Percentiles rank a stretch among this genome's conserved stretches.
Evolutionary conservation across 2,797 vertebrate species (phyloP).

Genomic region (Gambelia wislizenii): DNA sequence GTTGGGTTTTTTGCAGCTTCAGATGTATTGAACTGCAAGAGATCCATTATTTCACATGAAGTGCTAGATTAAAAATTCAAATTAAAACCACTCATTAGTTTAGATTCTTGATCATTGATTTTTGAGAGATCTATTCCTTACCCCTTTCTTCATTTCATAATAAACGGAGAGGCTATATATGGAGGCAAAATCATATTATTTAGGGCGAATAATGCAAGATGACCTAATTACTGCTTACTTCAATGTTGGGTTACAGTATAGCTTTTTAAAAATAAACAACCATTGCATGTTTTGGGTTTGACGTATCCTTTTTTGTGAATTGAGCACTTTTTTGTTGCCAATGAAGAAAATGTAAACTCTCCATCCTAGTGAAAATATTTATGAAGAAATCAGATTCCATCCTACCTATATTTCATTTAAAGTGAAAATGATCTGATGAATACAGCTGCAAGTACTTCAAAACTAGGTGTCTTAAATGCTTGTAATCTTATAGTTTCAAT

Average conservation of each 20-base stretch:
- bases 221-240: constrained; percentile 81
- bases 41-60: constrained; percentile 69
- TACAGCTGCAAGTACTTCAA: constrained; percentile 66
- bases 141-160: constrained; percentile 56
- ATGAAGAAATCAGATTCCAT: constrained; percentile 66
- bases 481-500: constrained; percentile 67
- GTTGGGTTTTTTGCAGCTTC: constrained; percentile 78
- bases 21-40: constrained; percentile 72
- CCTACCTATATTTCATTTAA: constrained; percentile 59
- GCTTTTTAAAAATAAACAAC: constrained; percentile 74
- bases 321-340: constrained; percentile 77
- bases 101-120: constrained; percentile 73
- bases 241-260: constrained; percentile 83
- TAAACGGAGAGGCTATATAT: constrained; percentile 73
- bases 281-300: constrained; percentile 83
- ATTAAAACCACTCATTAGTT: constrained; percentile 62
- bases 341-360: constrained; percentile 71
- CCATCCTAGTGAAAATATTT: constrained; percentile 59
- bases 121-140: constrained; percentile 53
- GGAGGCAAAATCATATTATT: constrained; percentile 72
- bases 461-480: constrained; percentile 68
- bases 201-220: constrained; percentile 70
- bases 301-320: constrained; percentile 77
- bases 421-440: constrained; percentile 57
- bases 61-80: constrained; percentile 58